phyloP scores from a whole-genome alignment of 2,797 vertebrate species.

The Macropus fuliginosus region DNA sequence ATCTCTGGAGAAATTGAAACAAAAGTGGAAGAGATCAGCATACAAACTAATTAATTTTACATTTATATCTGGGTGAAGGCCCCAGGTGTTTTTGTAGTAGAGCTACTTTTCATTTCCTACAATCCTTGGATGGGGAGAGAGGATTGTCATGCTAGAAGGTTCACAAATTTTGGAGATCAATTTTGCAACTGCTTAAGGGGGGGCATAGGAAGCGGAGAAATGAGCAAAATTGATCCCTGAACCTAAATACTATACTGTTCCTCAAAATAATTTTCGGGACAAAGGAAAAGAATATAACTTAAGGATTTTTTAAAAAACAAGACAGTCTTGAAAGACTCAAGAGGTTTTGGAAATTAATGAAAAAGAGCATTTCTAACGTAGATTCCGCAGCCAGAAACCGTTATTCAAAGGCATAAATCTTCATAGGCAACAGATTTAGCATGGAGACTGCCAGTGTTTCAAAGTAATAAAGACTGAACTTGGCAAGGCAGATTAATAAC shows the following conservation, averaged over 20 bases:
- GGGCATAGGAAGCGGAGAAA: fast-evolving
- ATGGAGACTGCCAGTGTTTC: background rate
- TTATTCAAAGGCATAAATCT: background rate
- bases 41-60: background rate
- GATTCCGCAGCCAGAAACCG: fast-evolving
- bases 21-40: background rate
- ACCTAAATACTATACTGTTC: too few relatives aligned
- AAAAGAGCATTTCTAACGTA: background rate
- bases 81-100: background rate
- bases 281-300: fast-evolving
- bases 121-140: background rate
- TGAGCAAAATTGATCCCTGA: background rate
- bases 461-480: conserved; percentile 9
- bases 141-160: background rate
- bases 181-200: too few relatives aligned
- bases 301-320: too few relatives aligned
- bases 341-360: background rate
- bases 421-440: background rate
- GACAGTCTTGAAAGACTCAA: background rate
- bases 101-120: background rate
- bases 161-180: background rate
- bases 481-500: background rate
- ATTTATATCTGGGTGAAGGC: background rate
- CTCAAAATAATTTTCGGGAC: background rate
- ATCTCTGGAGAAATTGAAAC: background rate